phyloP scores from a whole-genome alignment of 1,140 invertebrate species.

The Carcinoscorpius rotundicauda region DNA sequence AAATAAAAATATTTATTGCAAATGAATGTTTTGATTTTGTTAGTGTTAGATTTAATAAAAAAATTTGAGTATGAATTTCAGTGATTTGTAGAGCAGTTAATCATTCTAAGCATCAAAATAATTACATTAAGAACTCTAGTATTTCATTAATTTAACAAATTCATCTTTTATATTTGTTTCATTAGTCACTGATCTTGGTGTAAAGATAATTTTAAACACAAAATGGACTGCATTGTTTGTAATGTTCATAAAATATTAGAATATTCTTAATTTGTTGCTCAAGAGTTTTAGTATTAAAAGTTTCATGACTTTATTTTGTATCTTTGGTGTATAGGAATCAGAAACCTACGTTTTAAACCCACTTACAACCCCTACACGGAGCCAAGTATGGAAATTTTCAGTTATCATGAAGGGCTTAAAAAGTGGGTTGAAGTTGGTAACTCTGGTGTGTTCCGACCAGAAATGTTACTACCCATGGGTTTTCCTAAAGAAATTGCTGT shows the following conservation, averaged over 20 bases:
- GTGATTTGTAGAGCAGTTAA: too few species aligned
- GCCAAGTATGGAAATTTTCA: constrained; percentile 99
- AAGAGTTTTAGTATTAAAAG: constrained; percentile 3
- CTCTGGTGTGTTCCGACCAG: constrained; percentile 92
- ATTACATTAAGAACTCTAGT: too few species aligned
- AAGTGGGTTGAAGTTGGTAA: constrained; percentile 81
- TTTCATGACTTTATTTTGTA: constrained; percentile 1
- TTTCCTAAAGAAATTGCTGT: constrained; percentile 86
- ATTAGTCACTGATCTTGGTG: too few species aligned
- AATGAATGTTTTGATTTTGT: too few species aligned
- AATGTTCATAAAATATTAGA: neutral
- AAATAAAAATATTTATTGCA: too few species aligned
- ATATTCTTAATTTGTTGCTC: neutral
- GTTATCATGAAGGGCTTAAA: constrained; percentile 71
- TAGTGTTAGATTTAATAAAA: too few species aligned
- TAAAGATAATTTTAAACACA: too few species aligned
- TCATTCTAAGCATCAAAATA: too few species aligned
- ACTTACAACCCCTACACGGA: constrained; percentile 99
- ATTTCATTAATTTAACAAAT: too few species aligned
- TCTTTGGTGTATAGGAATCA: constrained; percentile 47
- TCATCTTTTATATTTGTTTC: too few species aligned
- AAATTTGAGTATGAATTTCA: too few species aligned
- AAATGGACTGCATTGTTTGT: too few species aligned
- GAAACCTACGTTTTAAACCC: constrained; percentile 89
- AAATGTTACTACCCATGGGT: constrained; percentile 96